Base-by-base conservation (phyloP, 2,888 invertebrate species). In the Criorhina ranunculi region DNA sequence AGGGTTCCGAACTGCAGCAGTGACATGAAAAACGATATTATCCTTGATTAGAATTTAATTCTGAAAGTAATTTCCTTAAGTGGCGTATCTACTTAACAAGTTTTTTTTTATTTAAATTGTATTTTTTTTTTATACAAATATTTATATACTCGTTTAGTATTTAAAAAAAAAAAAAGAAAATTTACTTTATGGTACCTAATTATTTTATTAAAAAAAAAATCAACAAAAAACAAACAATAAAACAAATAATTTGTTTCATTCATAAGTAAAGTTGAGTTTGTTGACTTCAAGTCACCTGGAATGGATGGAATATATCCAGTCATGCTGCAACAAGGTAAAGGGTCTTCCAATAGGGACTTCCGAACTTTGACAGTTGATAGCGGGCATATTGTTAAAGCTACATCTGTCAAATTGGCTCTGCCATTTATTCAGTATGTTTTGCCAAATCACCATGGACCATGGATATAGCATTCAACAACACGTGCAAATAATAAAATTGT, bases 1-100 rank as follows among this genome's bases (percentile, higher is more conserved):
- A 79, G 89, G 57, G 86, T 92, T 77, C 91, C 92, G 62, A 88
- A 88, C 49, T 92, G 92, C 87, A 78, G 73, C 49, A 72, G 87
- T 62, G 86, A 86, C 78, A 79, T 87, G 51, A 76, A 72, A 42
- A 86, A 79, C 53, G 83, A 66, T 83, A 86, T 81, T 77, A 73
- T 87, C 82, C 86, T 87, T 82, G 83, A 67, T 46, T 85, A 86
- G 76, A 85, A 69, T 85, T 15, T 75, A 76, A 83, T 80, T 85
- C 82, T 78, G n/a, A 49, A 69, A 53, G 35, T 70, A 85, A 70
- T 75, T 70, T 86, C 42, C 49, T 60, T 69, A 59, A 80, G 53
- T 86, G 86, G 86, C 78, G 17, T 29, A 82, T 78, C 70, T 64
- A 86, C 79, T 81, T 86, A 79, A 80, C 24, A 24, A 44, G 72